Evolutionary conservation across 2,113 vertebrate species (phyloP).

Genomic region (Anas platyrhynchos): DNA sequence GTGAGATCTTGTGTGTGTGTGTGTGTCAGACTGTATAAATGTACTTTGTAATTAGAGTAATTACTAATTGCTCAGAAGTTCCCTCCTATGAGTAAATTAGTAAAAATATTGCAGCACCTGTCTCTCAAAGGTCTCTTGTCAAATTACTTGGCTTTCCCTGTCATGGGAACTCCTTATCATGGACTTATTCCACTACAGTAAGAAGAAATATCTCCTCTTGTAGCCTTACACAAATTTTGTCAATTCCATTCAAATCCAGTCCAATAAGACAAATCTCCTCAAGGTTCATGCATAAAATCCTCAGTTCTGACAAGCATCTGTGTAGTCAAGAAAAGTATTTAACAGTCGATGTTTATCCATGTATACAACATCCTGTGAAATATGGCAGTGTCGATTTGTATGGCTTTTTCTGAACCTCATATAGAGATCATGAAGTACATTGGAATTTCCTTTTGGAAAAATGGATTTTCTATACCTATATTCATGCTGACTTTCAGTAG

Average conservation of each 20-base stretch:
- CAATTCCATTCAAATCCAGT: background rate
- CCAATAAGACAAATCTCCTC: background rate
- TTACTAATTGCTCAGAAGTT: background rate
- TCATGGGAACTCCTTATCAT: background rate
- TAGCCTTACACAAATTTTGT: background rate
- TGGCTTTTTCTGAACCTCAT: background rate
- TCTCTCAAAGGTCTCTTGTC: background rate
- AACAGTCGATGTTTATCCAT: background rate
- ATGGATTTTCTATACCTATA: background rate
- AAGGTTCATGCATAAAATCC: background rate
- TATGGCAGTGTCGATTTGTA: background rate
- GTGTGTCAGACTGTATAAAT: background rate
- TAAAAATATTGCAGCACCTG: background rate
- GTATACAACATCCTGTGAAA: background rate
- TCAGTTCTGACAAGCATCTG: background rate
- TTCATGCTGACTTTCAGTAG: background rate
- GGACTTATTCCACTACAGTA: background rate
- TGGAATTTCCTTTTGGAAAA: background rate
- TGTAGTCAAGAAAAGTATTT: background rate
- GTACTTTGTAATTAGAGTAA: background rate
- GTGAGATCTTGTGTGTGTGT: background rate
- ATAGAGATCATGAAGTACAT: background rate
- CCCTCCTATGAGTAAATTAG: background rate
- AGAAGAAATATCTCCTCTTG: fast-evolving
- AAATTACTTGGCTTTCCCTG: background rate